A percentile compares a stretch with the other conserved stretches of the same genome.
phyloP scores from a whole-genome alignment of 2,113 vertebrate genomes.

The Neodon shergylaensis region DNA sequence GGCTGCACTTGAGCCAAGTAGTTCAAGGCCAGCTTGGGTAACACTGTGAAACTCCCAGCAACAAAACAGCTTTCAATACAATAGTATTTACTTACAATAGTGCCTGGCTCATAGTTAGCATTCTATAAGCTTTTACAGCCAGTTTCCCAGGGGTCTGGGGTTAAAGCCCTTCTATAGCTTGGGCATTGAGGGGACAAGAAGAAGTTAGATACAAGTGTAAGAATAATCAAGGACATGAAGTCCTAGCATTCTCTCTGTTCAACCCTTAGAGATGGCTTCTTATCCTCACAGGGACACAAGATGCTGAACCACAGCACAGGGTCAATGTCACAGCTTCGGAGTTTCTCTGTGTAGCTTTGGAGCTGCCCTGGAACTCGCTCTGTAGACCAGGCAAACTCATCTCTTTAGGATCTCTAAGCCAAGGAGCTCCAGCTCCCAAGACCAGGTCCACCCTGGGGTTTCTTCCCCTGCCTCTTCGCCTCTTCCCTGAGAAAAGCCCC shows the following conservation, averaged over 20 bases:
- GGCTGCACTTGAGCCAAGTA: not conserved
- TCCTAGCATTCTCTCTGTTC: not conserved
- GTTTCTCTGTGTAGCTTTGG: too few relatives aligned
- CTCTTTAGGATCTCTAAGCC: not conserved
- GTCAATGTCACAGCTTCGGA: not conserved
- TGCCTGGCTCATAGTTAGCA: not conserved
- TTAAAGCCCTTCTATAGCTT: not conserved
- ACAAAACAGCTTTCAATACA: not conserved
- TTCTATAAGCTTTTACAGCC: slow-evolving; percentile 11
- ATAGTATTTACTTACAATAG: not conserved
- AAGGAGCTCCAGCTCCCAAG: not conserved
- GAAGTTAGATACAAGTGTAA: not conserved
- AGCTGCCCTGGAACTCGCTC: too few relatives aligned
- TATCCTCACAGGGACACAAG: not conserved
- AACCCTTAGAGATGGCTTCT: not conserved
- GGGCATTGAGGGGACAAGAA: not conserved
- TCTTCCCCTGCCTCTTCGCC: not conserved
- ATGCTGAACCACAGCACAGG: not conserved
- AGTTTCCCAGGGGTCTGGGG: not conserved
- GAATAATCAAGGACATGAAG: not conserved
- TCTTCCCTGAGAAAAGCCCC: not conserved
- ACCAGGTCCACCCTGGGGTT: not conserved
- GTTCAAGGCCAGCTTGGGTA: not conserved
- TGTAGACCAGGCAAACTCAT: not conserved
- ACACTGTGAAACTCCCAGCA: not conserved